Percentiles rank a stretch among this genome's conserved stretches.
These are phyloP conservation scores for Caenorhabditis afra DNA, from an alignment of 2,888 invertebrate species.

Conservation along the genomic window DNA sequence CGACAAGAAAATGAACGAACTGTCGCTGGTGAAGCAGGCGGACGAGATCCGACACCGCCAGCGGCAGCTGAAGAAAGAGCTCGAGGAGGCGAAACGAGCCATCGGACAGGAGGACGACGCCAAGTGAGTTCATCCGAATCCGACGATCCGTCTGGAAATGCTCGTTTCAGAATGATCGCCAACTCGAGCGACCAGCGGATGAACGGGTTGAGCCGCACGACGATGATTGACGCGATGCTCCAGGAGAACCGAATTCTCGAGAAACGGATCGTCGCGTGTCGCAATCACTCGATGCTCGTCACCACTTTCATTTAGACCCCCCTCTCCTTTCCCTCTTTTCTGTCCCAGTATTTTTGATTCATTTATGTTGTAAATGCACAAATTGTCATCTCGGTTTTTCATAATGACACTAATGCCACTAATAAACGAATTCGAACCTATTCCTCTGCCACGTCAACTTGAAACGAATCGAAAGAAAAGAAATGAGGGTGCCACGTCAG, in stretches of 20 bases:
- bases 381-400: neutral
- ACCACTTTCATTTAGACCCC: conserved; percentile 82
- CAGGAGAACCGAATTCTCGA: conserved; percentile 83
- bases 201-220: conserved; percentile 62
- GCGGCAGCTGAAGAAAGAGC: conserved; percentile 82
- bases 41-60: conserved; percentile 66
- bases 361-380: conserved; percentile 21
- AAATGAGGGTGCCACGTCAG: neutral
- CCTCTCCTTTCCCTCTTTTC: neutral
- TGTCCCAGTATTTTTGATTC: conserved; percentile 32
- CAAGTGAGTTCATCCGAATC: conserved; percentile 34
- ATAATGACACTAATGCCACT: too few species aligned
- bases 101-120: conserved; percentile 79
- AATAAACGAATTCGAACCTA: neutral
- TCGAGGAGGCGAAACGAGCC: conserved; percentile 83
- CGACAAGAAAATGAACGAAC: conserved; percentile 53
- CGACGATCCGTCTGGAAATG: neutral
- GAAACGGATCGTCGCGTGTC: conserved; percentile 84
- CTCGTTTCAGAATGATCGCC: conserved; percentile 44
- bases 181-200: conserved; percentile 49
- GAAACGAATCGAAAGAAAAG: neutral
- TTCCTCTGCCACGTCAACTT: neutral
- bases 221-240: conserved; percentile 63
- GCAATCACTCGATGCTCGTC: conserved; percentile 83
- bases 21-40: conserved; percentile 55